Percentiles rank a stretch among this genome's conserved stretches.
These are phyloP conservation scores for Drosophila affinis DNA, from an alignment of 2,888 invertebrate species.

Conservation along the genomic window DNA sequence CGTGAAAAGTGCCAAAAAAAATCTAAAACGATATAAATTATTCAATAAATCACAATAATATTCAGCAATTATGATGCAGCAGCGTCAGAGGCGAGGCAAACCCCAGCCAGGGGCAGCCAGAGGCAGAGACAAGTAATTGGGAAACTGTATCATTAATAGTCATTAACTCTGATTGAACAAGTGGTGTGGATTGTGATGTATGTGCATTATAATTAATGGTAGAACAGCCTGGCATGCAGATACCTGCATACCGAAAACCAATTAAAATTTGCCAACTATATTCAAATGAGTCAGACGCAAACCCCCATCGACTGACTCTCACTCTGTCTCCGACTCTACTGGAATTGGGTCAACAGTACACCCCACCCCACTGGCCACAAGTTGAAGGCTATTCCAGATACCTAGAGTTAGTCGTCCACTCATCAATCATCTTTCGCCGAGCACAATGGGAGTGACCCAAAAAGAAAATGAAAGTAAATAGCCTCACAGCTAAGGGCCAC, in stretches of 20 bases:
- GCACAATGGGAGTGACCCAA: conserved; percentile 64
- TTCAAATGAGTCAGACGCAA: conserved; percentile 36
- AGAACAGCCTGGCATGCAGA: background rate
- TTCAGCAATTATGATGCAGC: conserved; percentile 51
- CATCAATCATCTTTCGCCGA: conserved; percentile 69
- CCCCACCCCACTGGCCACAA: conserved; percentile 19
- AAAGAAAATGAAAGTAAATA: conserved; percentile 45
- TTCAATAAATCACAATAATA: conserved; percentile 62
- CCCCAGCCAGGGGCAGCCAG: conserved; percentile 33
- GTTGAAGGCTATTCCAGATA: conserved; percentile 56
- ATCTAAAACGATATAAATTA: conserved; percentile 14
- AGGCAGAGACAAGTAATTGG: conserved; percentile 62
- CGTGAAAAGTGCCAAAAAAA: conserved; percentile 28
- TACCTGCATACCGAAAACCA: conserved; percentile 25
- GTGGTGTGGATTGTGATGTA: conserved; percentile 40
- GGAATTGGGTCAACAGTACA: conserved; percentile 59
- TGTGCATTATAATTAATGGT: conserved; percentile 48
- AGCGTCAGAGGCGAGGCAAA: conserved; percentile 29
- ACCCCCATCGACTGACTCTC: conserved; percentile 12
- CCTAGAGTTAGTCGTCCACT: conserved; percentile 33
- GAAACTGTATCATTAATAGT: conserved; percentile 54
- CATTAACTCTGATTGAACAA: conserved; percentile 59
- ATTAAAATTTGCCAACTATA: conserved; percentile 46
- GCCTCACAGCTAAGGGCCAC: background rate
- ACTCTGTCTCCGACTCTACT: background rate